These are phyloP conservation scores for Mycetomoellerius zeteki DNA, from an alignment of 1,140 invertebrate species.

Conservation along the genomic window DNA sequence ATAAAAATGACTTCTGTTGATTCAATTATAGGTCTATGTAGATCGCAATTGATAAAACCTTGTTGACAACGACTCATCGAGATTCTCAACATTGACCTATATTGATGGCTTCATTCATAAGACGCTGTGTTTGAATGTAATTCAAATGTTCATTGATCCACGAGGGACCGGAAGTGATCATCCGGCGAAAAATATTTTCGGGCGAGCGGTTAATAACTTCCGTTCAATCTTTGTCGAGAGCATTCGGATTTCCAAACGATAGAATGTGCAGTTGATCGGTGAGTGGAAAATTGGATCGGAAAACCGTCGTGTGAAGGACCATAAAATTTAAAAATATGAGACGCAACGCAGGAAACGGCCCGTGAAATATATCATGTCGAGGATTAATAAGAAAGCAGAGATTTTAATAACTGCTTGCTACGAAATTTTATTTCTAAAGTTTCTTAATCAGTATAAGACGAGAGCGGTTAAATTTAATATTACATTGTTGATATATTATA, in stretches of 20 bases:
- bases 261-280: slow-evolving; percentile 85
- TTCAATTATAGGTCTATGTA: neutral
- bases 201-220: slow-evolving; percentile 17
- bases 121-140: slow-evolving; percentile 33
- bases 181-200: slow-evolving; percentile 30
- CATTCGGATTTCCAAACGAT: slow-evolving; percentile 69
- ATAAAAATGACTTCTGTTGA: neutral
- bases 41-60: slow-evolving; percentile 7
- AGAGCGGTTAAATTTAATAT: neutral
- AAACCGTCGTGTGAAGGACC: neutral
- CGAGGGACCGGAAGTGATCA: slow-evolving; percentile 41
- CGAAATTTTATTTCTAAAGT: neutral
- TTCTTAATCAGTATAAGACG: neutral
- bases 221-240: slow-evolving; percentile 45
- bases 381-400: neutral
- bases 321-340: slow-evolving; percentile 21
- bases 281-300: slow-evolving; percentile 66
- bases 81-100: neutral
- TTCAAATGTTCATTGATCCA: slow-evolving; percentile 51
- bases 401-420: neutral
- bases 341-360: neutral
- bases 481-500: neutral
- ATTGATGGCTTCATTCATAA: slow-evolving; percentile 17
- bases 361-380: neutral
- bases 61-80: slow-evolving; percentile 9